A percentile compares a stretch with the other conserved stretches of the same genome.
Conservation (phyloP, 1,140 invertebrate genomes). For the Conus ventricosus region DNA sequence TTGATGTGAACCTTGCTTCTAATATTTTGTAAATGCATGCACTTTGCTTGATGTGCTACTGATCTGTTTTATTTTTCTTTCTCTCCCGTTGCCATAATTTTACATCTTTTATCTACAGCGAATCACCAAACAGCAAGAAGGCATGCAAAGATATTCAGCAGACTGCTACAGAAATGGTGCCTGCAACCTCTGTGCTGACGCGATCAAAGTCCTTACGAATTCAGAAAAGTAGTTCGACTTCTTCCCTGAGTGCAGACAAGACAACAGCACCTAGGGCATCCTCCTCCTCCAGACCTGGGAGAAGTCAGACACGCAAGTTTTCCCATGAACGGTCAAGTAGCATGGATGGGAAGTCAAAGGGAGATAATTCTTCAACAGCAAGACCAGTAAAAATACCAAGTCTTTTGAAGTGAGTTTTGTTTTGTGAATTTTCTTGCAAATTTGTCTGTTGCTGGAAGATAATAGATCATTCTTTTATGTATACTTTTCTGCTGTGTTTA, state of each 20-base stretch:
- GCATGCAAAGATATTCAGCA: constrained; percentile 21
- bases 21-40: background rate
- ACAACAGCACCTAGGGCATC: background rate
- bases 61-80: background rate
- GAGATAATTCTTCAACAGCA: background rate
- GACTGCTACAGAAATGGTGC: background rate
- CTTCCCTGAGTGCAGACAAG: background rate
- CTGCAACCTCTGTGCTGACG: background rate
- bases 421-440: background rate
- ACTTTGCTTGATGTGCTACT: background rate
- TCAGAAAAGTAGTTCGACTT: constrained; percentile 14
- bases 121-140: constrained; percentile 15
- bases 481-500: too few species aligned
- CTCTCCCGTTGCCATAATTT: background rate
- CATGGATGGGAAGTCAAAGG: background rate
- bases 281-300: background rate
- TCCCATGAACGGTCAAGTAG: background rate
- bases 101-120: constrained; percentile 27
- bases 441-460: too few species aligned
- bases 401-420: constrained; percentile 20
- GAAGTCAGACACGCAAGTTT: background rate
- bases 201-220: background rate
- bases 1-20: background rate
- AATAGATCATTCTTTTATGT: too few species aligned
- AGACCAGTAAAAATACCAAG: constrained; percentile 2